Percentiles rank a stretch among this genome's conserved stretches.
Conservation (phyloP, 2,797 vertebrate genomes). For the Chaunax sp. region DNA sequence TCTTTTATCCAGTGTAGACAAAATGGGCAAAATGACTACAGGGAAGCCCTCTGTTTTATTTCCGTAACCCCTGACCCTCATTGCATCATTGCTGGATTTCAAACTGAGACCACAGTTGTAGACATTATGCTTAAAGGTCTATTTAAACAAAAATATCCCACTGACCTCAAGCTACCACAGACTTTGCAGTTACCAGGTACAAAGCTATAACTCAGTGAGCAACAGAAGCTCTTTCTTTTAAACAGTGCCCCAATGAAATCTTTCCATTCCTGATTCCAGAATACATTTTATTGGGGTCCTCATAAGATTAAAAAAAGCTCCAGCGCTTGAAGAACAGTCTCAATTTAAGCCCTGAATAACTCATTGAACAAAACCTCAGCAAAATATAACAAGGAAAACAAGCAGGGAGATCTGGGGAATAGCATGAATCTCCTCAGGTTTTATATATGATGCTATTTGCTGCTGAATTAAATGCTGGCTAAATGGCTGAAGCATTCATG, state of each 20-base stretch:
- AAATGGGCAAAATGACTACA: background rate
- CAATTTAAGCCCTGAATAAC: background rate
- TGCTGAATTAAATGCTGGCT: no score
- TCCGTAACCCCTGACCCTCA: background rate
- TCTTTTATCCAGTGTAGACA: no score
- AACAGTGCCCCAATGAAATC: slow-evolving; percentile 7
- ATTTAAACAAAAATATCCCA: slow-evolving; percentile 8
- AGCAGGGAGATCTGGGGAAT: background rate
- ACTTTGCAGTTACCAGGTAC: slow-evolving; percentile 2
- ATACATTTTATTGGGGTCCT: slow-evolving; percentile 26
- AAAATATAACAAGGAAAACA: background rate
- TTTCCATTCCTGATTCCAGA: slow-evolving; percentile 17
- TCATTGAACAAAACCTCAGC: slow-evolving; percentile 7
- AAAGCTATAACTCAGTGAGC: slow-evolving; percentile 12
- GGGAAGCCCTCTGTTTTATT: background rate
- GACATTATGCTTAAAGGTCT: slow-evolving; percentile 1
- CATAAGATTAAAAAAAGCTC: slow-evolving; percentile 9
- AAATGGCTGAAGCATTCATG: no score
- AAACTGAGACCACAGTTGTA: no score
- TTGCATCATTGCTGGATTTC: no score
- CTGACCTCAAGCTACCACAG: slow-evolving; percentile 4
- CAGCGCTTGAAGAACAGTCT: background rate
- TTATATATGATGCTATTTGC: no score
- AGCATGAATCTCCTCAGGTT: background rate
- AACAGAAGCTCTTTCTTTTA: slow-evolving; percentile 3